These are phyloP conservation scores for Nudaria mundana DNA, from an alignment of 2,888 invertebrate genomes.

Conservation along the genomic window DNA sequence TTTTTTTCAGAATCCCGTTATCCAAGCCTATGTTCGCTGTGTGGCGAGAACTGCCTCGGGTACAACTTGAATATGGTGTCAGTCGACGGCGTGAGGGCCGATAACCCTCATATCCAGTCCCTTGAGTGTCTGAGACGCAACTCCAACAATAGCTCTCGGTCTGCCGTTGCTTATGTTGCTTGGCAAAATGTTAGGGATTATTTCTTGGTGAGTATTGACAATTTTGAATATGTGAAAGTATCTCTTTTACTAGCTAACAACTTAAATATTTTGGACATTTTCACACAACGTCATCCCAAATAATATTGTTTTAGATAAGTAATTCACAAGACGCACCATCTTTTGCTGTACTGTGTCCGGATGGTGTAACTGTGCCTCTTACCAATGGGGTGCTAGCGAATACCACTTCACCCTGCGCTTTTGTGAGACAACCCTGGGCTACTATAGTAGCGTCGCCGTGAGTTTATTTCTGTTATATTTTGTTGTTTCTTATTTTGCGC, in stretches of 20 bases:
- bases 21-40: slow-evolving; percentile 80
- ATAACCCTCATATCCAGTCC: slow-evolving; percentile 83
- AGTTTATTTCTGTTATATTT: slow-evolving; percentile 32
- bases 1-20: slow-evolving; percentile 71
- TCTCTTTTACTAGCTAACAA: too few species aligned
- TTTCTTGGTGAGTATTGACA: slow-evolving; percentile 63
- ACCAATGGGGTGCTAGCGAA: slow-evolving; percentile 38
- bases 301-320: slow-evolving; percentile 43
- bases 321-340: slow-evolving; percentile 51
- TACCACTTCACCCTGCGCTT: slow-evolving; percentile 73
- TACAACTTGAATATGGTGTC: slow-evolving; percentile 52
- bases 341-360: slow-evolving; percentile 84
- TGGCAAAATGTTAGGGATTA: slow-evolving; percentile 73
- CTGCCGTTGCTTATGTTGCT: slow-evolving; percentile 81
- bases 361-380: slow-evolving; percentile 81
- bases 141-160: slow-evolving; percentile 61
- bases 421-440: slow-evolving; percentile 83
- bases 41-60: slow-evolving; percentile 57
- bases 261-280: too few species aligned
- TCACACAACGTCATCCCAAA: too few species aligned
- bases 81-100: slow-evolving; percentile 46
- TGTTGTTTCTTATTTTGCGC: too few species aligned
- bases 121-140: slow-evolving; percentile 80
- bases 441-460: slow-evolving; percentile 79
- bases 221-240: too few species aligned